phyloP scores from a whole-genome alignment of 2,113 vertebrate genomes.

The Cyphomyrus plagiostoma region DNA sequence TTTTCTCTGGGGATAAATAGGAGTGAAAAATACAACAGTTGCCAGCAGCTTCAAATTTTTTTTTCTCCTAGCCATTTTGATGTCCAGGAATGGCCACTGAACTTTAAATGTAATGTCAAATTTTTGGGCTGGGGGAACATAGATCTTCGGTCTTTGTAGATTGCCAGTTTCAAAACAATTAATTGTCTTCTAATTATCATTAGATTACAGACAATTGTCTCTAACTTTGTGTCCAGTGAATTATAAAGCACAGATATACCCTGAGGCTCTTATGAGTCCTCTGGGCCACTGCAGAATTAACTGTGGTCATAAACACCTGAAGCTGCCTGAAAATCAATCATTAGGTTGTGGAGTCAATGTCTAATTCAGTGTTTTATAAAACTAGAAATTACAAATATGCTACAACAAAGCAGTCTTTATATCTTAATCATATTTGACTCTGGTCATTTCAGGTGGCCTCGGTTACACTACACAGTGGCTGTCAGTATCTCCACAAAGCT shows the following conservation, averaged over 20 bases:
- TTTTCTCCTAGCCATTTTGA: not conserved
- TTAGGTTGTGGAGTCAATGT: conserved; percentile 6
- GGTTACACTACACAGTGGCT: not conserved
- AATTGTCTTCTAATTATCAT: conserved; percentile 20
- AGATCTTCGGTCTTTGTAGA: not conserved
- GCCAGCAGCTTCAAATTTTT: not conserved
- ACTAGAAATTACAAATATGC: not conserved
- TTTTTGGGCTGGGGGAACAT: conserved; percentile 4
- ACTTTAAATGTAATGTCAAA: not conserved
- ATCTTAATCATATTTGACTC: not conserved
- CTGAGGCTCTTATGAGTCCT: not conserved
- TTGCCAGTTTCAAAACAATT: conserved; percentile 15
- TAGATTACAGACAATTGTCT: conserved; percentile 1
- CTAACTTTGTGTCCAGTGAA: conserved; percentile 14
- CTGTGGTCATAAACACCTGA: conserved; percentile 16
- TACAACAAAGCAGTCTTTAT: not conserved
- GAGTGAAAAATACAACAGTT: not conserved
- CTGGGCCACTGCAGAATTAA: conserved; percentile 15
- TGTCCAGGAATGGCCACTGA: not conserved
- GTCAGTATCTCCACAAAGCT: not conserved
- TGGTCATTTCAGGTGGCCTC: not conserved
- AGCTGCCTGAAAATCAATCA: not conserved
- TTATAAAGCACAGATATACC: conserved; percentile 14
- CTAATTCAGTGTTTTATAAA: not conserved
- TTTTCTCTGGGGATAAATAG: conserved; percentile 1